Evolutionary conservation across 2,888 invertebrate genomes (phyloP), one percentile per base, ranked within the genome.

Genomic region (Microplitis deprimator): DNA sequence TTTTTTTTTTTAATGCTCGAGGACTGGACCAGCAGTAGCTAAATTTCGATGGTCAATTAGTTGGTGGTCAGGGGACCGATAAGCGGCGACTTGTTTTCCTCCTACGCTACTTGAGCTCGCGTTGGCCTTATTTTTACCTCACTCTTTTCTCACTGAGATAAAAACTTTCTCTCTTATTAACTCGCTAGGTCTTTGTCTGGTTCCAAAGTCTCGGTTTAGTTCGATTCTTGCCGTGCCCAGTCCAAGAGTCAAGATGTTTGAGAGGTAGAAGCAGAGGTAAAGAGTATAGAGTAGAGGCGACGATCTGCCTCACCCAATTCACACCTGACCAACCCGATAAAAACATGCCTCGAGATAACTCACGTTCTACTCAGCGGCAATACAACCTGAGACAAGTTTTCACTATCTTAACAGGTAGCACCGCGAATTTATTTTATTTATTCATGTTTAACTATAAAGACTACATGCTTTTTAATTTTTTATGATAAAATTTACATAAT

Each of bases 321-420:
- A 87, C 86, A 86, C 87, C 84, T 85, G 85, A 84, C 84, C 83
- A 85, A 83, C 73, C 72, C 74, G 81, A 81, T 81, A 80, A 80
- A 80, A 87, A 72, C 75, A 65, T 64, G 75, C 64, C 77, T 60
- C 68, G 59, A 68, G 74, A 68, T 73, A 67, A 68, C 59, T 74
- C 64, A 75, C n/a, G 29, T 73, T 50, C 16, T 29, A 29, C 29
- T 29, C 29, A 29, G 2, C 29, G 68, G 29, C 65, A 50, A 69
- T 20, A 41, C 65, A 68, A 68, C 62, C 7, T n/a, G 6, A 62
- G 65, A 20, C 65, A 38, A 76, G 73, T 81, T 79, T 81, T 79
- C 81, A 82, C 85, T 85, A 84, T 86, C 86, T 81, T 80, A 78
- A 77, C 83, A 85, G 83, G 85, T 84, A 85, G 85, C 29, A 29